Percentiles rank a stretch among this genome's conserved stretches.
Conservation (phyloP, 1,140 invertebrate genomes). For the Parapsyche elsis region DNA sequence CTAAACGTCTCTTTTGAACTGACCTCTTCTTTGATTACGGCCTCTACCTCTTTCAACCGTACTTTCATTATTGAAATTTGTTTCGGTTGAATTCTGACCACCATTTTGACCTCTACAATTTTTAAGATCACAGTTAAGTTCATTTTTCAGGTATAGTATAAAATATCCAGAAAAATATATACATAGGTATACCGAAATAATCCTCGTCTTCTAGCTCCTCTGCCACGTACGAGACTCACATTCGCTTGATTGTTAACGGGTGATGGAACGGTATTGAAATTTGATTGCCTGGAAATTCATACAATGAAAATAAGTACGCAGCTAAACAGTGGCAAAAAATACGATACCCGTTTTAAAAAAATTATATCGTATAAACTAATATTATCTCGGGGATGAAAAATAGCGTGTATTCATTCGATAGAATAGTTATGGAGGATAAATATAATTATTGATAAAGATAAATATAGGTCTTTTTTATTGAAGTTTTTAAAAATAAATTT, state of each 20-base stretch:
- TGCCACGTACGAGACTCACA: neutral
- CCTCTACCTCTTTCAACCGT: slow-evolving; percentile 23
- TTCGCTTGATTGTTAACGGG: slow-evolving; percentile 4
- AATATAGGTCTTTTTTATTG: too few species aligned
- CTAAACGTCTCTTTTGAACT: neutral
- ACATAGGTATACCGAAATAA: slow-evolving; percentile 11
- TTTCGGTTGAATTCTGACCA: neutral
- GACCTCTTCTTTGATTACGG: slow-evolving; percentile 31
- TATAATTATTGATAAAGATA: too few species aligned
- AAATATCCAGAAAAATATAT: neutral
- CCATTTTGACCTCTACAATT: slow-evolving; percentile 17
- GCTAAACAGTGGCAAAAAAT: neutral
- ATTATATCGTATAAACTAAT: too few species aligned
- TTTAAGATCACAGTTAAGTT: neutral
- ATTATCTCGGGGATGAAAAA: too few species aligned
- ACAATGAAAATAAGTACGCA: too few species aligned
- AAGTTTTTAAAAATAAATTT: too few species aligned
- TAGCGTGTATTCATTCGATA: too few species aligned
- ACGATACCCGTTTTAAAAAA: too few species aligned
- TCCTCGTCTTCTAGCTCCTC: slow-evolving; percentile 18
- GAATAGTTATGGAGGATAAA: too few species aligned
- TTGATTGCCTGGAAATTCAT: slow-evolving; percentile 6
- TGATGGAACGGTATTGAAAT: neutral
- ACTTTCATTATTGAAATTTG: slow-evolving; percentile 4
- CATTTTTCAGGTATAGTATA: too few species aligned